A percentile compares a stretch with the other conserved stretches of the same genome.
Conservation (phyloP, 1,140 invertebrate species). For the Theocolax elegans region DNA sequence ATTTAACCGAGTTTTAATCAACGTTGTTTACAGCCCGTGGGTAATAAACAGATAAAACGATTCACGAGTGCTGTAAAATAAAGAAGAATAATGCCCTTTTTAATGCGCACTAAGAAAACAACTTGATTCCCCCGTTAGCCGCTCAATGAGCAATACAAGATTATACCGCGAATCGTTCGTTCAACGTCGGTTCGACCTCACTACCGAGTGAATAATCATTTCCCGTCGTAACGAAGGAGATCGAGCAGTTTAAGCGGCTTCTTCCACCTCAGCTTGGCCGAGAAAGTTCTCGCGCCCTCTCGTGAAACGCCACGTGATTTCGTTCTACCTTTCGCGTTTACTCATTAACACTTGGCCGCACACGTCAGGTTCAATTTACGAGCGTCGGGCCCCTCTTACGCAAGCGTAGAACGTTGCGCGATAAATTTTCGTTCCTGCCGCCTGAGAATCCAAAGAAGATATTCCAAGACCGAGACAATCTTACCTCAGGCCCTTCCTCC, state of each 20-base stretch:
- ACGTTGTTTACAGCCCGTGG: too few species aligned
- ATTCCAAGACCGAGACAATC: too few species aligned
- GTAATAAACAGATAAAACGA: too few species aligned
- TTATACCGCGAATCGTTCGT: constrained; percentile 59
- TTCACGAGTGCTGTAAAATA: too few species aligned
- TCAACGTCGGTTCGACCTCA: constrained; percentile 57
- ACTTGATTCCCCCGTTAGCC: too few species aligned
- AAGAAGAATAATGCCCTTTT: too few species aligned
- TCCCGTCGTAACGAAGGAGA: constrained; percentile 55
- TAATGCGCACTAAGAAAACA: too few species aligned
- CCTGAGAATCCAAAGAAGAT: not conserved
- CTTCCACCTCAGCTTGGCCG: not conserved
- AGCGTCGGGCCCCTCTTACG: not conserved
- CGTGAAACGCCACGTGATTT: constrained; percentile 27
- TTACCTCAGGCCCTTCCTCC: too few species aligned
- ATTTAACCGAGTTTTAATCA: too few species aligned
- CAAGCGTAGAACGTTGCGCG: not conserved
- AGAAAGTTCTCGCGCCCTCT: constrained; percentile 17
- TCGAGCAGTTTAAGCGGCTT: constrained; percentile 53
- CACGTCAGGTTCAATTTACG: constrained; percentile 37
- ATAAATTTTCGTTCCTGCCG: not conserved
- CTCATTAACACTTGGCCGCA: constrained; percentile 43
- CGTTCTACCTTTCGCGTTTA: constrained; percentile 34
- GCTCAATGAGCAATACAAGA: too few species aligned
- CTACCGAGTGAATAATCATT: constrained; percentile 63